Base-by-base conservation (phyloP, 2,888 invertebrate genomes). In the Oeneis ivallda region DNA sequence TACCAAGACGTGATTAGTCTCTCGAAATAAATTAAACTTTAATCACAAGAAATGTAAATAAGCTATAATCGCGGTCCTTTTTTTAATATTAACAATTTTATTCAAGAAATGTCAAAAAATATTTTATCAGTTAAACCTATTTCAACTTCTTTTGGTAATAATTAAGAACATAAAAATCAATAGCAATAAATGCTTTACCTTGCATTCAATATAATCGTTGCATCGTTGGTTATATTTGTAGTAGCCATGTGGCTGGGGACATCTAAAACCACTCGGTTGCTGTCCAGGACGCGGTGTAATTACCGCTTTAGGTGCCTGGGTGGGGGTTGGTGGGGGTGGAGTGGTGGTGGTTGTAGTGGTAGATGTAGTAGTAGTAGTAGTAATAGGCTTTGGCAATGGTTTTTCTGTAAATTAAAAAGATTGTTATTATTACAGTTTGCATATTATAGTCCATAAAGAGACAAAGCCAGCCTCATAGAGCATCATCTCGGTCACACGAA, bases 181-280 rank as follows among this genome's bases (percentile, higher is more conserved):
- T 37, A 1, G 34, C 17, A 39, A 10, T 1, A 54, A 54, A 26
- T 26, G 1, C 2, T 7, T 26, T 56, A 56, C 56, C 19, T 56
- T 56, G 56, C 56, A 56, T 56, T 56, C 56, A 39, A 56, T 15
- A 19, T 56, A 56, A 13, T 56, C 13, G 8, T 9, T 13, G 19
- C 56, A 56, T 41, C 41, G 39, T 13, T 56, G 13, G 8, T 39
- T 15, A 13, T 39, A 2, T 41, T 13, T 41, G 41, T n/a, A 56
- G 39, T 56, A 56, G 1, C 56, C 56, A 56, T 56, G 39, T 13
- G 19, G 56, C 19, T 56, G 39, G 6, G 56, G 56, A 13, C 56
- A 56, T 11, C 0, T 47, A 45, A 47, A 49, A 10, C 32, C 58
- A n/a, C 6, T 32, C 7, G n/a, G 54, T 1, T 7, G 15, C 9